Percentiles rank a stretch among this genome's conserved stretches.
Evolutionary conservation across 2,797 vertebrate species (phyloP).

Genomic region (Mus spretus): DNA sequence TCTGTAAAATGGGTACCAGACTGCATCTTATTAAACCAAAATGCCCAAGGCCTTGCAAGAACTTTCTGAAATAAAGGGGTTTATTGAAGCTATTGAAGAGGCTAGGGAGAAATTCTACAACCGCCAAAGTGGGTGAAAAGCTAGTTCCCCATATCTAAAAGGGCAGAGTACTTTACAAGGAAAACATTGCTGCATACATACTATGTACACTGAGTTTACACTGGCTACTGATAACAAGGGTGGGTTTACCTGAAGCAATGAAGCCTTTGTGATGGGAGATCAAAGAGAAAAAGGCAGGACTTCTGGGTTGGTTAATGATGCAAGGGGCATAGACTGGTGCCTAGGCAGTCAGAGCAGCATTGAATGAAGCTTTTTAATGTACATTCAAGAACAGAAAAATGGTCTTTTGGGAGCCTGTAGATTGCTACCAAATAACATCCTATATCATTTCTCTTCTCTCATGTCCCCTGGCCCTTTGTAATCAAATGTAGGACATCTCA

Average conservation of each 20-base stretch:
- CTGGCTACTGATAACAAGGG: neutral
- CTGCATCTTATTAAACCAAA: neutral
- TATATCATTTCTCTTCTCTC: neutral
- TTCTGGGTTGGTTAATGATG: neutral
- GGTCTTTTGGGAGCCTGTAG: neutral
- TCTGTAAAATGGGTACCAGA: conserved; percentile 58
- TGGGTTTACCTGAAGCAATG: neutral
- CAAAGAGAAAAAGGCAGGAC: neutral
- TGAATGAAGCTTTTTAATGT: neutral
- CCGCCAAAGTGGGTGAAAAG: neutral
- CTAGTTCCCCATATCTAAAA: neutral
- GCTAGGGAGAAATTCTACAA: neutral
- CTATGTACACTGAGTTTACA: neutral
- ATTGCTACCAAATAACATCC: neutral
- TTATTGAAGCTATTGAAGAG: neutral
- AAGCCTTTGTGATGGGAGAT: neutral
- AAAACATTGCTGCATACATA: neutral
- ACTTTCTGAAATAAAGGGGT: neutral
- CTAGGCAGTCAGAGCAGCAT: neutral
- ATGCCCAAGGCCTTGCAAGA: neutral
- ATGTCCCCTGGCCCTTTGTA: neutral
- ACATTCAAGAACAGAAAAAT: neutral
- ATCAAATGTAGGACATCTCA: conserved; percentile 28
- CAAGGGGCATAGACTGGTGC: neutral
- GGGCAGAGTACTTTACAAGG: neutral